Base-by-base conservation (phyloP, 2,888 invertebrate species). In the Apotomis capreana region DNA sequence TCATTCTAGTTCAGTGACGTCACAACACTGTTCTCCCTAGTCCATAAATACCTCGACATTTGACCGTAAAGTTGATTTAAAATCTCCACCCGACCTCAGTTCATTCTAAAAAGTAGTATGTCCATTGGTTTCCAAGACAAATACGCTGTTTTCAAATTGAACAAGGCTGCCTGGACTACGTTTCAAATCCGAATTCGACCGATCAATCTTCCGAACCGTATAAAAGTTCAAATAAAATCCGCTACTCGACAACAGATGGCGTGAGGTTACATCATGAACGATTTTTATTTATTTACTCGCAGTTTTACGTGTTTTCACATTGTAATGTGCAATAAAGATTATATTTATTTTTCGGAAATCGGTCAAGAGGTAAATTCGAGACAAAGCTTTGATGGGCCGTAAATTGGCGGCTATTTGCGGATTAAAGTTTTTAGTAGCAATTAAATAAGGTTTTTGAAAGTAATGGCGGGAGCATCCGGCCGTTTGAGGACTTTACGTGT, bases 241-340 rank as follows among this genome's bases (percentile, higher is more conserved):
- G 36, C 60, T 60, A 60, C 60, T 54, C 60, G 51, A 54, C 59
- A 80, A 81, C 79, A 84, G 84, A 85, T 84, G 84, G 81, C 84
- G 83, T 75, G 80, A 74, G 71, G 72, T 72, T 67, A 69, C 73
- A 69, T 74, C 74, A 78, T 75, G 77, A 76, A 74, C 75, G 69
- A 58, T 44, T 37, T 70, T 65, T 80, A 79, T 84, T 81, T 84
- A 79, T 84, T 84, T 82, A 71, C 76, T 74, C 74, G 73, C 77
- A 69, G 70, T 74, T 82, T 79, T 76, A 73, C 65, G 61, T 78
- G 68, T 70, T 75, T 75, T 74, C 70, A 73, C 73, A 77, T 78
- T 79, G 78, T 80, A 74, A 78, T 77, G 75, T 74, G 76, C 77
- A 80, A 83, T 83, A 79, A 80, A 81, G 83, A 78, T 76, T 78